Evolutionary conservation across 2,888 invertebrate species (phyloP), one percentile per base, ranked within the genome.

Genomic region (Pseudoips prasinana): DNA sequence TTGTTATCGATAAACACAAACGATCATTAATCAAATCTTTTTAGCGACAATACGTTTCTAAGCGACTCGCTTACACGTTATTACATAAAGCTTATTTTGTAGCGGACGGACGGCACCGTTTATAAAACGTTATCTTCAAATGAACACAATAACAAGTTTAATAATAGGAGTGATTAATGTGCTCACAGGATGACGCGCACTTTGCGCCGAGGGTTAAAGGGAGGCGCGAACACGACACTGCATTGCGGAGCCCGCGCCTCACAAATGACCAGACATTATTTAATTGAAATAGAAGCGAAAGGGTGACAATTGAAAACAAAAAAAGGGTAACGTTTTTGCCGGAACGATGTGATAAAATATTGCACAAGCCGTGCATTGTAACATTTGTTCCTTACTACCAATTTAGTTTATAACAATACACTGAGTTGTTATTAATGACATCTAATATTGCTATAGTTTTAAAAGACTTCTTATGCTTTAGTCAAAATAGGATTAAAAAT

Each of bases 191-290:
- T 88, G 88, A 88, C 87, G 87, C 82, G 82, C 77, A 79, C 77
- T 82, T 80, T 60, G 73, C 76, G 64, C 66, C 44, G 64, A 64
- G 79, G 76, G 76, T 60, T 53, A 38, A 18, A 58, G 63, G 73
- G 71, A 80, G 81, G 83, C 83, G 82, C 80, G 82, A 78, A 79
- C 74, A 65, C 73, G 57, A 63, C 59, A 64, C 70, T 58, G 57
- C 52, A n/a, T n/a, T n/a, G n/a, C n/a, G n/a, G n/a, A n/a, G n/a
- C n/a, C n/a, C 64, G 60, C 73, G 77, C 70, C 77, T 73, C 81
- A 76, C 86, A 85, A 88, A 86, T 88, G 88, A 88, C 88, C 88
- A 88, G 86, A 88, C 86, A 88, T 88, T 87, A 88, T 88, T 87
- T 88, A 88, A 88, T 88, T 87, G 87, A 88, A 87, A 83, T 85